Conservation (phyloP, 2,113 vertebrate genomes). For the Megaleporinus macrocephalus region DNA sequence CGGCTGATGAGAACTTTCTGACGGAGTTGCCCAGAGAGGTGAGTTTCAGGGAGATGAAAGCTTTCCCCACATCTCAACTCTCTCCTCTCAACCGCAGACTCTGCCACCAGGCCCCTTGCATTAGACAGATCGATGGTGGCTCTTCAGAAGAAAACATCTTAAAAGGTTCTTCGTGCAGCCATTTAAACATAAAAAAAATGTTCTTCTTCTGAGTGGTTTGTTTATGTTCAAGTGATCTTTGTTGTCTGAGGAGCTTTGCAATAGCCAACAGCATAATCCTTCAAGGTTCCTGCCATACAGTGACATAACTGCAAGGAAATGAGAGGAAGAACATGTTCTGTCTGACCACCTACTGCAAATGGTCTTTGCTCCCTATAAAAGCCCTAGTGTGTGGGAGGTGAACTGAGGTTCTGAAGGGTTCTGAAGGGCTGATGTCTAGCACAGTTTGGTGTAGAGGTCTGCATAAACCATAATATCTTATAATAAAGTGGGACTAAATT, state of each 20-base stretch:
- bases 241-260: not conserved
- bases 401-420: too few relatives aligned
- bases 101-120: not conserved
- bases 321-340: not conserved
- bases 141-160: not conserved
- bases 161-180: not conserved
- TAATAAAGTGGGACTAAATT: too few relatives aligned
- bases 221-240: not conserved
- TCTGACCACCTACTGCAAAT: not conserved
- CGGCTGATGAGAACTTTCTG: conserved; percentile 97
- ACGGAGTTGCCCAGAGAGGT: conserved; percentile 94
- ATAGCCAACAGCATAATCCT: not conserved
- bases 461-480: too few relatives aligned
- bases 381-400: too few relatives aligned
- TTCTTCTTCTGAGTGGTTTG: not conserved
- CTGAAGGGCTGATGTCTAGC: too few relatives aligned
- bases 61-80: not conserved
- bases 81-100: not conserved
- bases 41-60: conserved; percentile 50
- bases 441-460: too few relatives aligned
- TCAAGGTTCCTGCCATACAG: not conserved
- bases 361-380: not conserved
- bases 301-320: not conserved
- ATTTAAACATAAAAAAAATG: conserved; percentile 1
- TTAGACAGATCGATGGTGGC: not conserved